phyloP scores from a whole-genome alignment of 1,140 invertebrate species.

The Eupristina koningsbergeri region DNA sequence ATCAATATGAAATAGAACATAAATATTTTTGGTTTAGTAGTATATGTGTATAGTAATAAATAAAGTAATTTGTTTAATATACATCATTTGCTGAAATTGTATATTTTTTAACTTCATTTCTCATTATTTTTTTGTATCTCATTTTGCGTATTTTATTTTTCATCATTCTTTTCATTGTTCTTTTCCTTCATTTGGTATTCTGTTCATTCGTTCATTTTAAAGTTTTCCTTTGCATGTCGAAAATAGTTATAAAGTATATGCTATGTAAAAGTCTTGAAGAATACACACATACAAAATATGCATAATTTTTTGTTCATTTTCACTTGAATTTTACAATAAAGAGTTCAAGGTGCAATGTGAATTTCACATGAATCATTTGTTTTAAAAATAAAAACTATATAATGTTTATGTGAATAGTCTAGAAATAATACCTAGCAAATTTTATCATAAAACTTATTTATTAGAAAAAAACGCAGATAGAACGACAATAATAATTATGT shows the following conservation, averaged over 20 bases:
- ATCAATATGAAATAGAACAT: background rate
- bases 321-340: background rate
- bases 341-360: background rate
- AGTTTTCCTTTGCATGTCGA: slow-evolving; percentile 36
- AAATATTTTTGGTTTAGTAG: too few relatives aligned
- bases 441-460: background rate
- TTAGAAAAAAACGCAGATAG: too few relatives aligned
- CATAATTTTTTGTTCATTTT: background rate
- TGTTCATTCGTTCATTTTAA: slow-evolving; percentile 30
- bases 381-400: background rate
- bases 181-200: slow-evolving; percentile 39
- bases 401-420: background rate
- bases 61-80: too few relatives aligned
- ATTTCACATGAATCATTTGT: background rate
- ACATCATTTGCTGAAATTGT: too few relatives aligned
- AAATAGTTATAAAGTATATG: slow-evolving; percentile 14
- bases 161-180: slow-evolving; percentile 1
- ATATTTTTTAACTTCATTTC: background rate
- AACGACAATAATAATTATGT: too few relatives aligned
- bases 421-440: background rate
- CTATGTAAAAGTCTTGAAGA: background rate
- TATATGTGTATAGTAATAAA: too few relatives aligned
- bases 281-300: background rate
- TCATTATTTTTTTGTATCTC: slow-evolving; percentile 6
- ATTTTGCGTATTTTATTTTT: background rate